Evolutionary conservation across 2,888 invertebrate genomes (phyloP).

Genomic region (Lasioglossum morio): DNA sequence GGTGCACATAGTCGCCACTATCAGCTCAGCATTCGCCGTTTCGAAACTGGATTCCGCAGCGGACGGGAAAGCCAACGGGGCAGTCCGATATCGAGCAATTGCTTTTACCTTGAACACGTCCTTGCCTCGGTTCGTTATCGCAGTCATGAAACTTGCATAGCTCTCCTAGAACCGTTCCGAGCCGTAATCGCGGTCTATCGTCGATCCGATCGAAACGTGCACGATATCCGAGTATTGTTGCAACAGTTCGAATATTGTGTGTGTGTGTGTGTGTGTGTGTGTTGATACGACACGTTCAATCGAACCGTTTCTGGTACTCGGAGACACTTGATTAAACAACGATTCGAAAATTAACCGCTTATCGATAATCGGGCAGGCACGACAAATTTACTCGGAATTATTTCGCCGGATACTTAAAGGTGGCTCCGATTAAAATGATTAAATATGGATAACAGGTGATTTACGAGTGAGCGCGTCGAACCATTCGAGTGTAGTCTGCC

Average conservation of each 20-base stretch:
- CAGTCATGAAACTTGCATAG: slow-evolving; percentile 49
- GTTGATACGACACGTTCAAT: background rate
- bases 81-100: slow-evolving; percentile 21
- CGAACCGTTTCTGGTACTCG: background rate
- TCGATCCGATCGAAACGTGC: slow-evolving; percentile 23
- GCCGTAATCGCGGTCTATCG: slow-evolving; percentile 43
- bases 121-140: slow-evolving; percentile 64
- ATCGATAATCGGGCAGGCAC: slow-evolving; percentile 44
- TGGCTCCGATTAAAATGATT: background rate
- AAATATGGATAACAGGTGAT: background rate
- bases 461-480: background rate
- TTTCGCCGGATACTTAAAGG: background rate
- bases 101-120: slow-evolving; percentile 47
- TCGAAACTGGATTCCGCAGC: slow-evolving; percentile 8
- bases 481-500: background rate
- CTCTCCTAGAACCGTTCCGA: slow-evolving; percentile 6
- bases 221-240: slow-evolving; percentile 19
- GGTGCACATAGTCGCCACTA: background rate
- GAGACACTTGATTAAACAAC: slow-evolving; percentile 45
- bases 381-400: slow-evolving; percentile 42
- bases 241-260: background rate
- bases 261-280: too few species aligned
- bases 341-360: background rate
- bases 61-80: slow-evolving; percentile 11
- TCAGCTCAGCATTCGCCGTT: background rate